Conservation (phyloP, 2,888 invertebrate genomes). For the Cotesia congregata region DNA sequence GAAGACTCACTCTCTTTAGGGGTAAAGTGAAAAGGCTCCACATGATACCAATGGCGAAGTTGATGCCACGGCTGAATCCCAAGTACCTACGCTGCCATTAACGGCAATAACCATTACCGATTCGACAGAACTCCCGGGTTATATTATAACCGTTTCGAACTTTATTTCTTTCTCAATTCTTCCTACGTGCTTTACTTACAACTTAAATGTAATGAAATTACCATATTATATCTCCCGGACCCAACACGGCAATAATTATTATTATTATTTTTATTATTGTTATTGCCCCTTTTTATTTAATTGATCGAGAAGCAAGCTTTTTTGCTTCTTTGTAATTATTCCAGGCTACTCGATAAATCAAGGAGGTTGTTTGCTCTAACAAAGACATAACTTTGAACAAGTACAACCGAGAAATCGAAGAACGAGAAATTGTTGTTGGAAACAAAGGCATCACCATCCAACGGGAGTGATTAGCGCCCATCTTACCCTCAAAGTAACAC, state of each 20-base stretch:
- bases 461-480: neutral
- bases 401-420: neutral
- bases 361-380: neutral
- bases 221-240: conserved; percentile 54
- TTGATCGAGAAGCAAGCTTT: neutral
- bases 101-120: conserved; percentile 67
- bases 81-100: conserved; percentile 63
- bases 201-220: conserved; percentile 50
- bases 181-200: conserved; percentile 54
- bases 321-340: conserved; percentile 3
- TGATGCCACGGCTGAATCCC: conserved; percentile 33
- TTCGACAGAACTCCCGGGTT: conserved; percentile 59
- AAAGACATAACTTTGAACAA: neutral
- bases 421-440: neutral
- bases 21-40: conserved; percentile 6
- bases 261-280: conserved; percentile 15
- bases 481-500: neutral
- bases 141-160: conserved; percentile 44
- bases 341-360: neutral
- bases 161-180: conserved; percentile 39
- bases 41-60: conserved; percentile 9
- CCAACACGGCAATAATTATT: neutral
- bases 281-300: conserved; percentile 11
- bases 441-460: neutral
- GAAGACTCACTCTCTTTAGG: conserved; percentile 15